Evolutionary conservation across 1,140 invertebrate species (phyloP).

Genomic region (Atta colombica): DNA sequence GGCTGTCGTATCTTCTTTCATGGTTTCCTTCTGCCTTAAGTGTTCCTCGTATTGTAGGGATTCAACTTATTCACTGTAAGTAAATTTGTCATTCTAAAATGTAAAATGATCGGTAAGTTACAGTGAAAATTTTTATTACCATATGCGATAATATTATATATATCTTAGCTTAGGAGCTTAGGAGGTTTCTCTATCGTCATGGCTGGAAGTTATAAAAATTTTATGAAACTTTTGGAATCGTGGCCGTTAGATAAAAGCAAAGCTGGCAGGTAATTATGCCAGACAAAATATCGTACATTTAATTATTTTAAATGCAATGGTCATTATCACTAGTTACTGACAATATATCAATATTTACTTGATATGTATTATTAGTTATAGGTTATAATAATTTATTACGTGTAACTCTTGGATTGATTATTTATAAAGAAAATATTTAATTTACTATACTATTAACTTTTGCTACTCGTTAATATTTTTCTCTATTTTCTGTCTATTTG

Average conservation of each 20-base stretch:
- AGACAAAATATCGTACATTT: slow-evolving; percentile 2
- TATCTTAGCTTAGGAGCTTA: too few species aligned
- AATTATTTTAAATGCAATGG: background rate
- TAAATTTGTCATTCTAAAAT: too few species aligned
- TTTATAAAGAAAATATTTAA: background rate
- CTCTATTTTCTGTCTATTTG: background rate
- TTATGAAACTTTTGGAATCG: slow-evolving; percentile 91
- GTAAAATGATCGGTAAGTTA: too few species aligned
- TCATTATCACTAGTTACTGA: background rate
- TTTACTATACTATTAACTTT: slow-evolving; percentile 5
- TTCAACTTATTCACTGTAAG: too few species aligned
- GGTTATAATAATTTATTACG: slow-evolving; percentile 8
- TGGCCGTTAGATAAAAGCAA: slow-evolving; percentile 93
- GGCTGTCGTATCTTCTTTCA: too few species aligned
- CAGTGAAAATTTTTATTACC: too few species aligned
- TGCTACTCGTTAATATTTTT: background rate
- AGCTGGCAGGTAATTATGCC: slow-evolving; percentile 88
- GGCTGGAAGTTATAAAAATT: slow-evolving; percentile 91
- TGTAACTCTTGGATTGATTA: slow-evolving; percentile 3
- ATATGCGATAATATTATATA: too few species aligned
- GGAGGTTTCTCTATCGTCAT: slow-evolving; percentile 77
- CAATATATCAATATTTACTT: background rate
- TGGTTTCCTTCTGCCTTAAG: too few species aligned
- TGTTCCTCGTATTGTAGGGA: too few species aligned
- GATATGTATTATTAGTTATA: background rate